A percentile compares a stretch with the other conserved stretches of the same genome.
phyloP scores from a whole-genome alignment of 2,888 invertebrate genomes.

The Itoplectis maculator region DNA sequence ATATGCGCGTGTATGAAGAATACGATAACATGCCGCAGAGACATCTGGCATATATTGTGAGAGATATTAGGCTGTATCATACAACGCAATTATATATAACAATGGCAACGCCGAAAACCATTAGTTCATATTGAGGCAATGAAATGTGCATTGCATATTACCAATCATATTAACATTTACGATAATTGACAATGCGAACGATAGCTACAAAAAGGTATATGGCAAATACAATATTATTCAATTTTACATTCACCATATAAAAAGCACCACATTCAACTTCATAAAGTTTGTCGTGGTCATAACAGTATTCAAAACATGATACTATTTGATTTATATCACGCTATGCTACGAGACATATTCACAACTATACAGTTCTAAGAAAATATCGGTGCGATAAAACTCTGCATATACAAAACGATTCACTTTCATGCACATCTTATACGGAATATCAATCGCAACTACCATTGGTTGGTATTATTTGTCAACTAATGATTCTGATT shows the following conservation, averaged over 20 bases:
- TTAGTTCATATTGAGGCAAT: too few species aligned
- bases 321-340: constrained; percentile 16
- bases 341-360: constrained; percentile 15
- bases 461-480: constrained; percentile 18
- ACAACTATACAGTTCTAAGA: constrained; percentile 9
- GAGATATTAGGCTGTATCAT: too few species aligned
- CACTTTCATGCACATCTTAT: background rate
- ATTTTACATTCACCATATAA: constrained; percentile 19
- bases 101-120: too few species aligned
- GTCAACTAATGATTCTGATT: constrained; percentile 11
- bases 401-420: constrained; percentile 3
- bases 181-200: too few species aligned
- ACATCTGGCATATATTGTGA: too few species aligned
- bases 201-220: too few species aligned
- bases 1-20: too few species aligned
- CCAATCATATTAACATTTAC: too few species aligned
- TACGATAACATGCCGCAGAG: too few species aligned
- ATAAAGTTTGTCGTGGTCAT: background rate
- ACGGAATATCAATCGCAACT: background rate
- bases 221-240: background rate
- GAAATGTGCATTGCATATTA: too few species aligned
- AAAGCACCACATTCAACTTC: background rate
- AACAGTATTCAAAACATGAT: constrained; percentile 8
- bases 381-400: constrained; percentile 7
- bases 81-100: too few species aligned